Percentiles rank a stretch among this genome's conserved stretches.
Conservation (phyloP, 1,140 invertebrate species). For the Leptopilina boulardi region DNA sequence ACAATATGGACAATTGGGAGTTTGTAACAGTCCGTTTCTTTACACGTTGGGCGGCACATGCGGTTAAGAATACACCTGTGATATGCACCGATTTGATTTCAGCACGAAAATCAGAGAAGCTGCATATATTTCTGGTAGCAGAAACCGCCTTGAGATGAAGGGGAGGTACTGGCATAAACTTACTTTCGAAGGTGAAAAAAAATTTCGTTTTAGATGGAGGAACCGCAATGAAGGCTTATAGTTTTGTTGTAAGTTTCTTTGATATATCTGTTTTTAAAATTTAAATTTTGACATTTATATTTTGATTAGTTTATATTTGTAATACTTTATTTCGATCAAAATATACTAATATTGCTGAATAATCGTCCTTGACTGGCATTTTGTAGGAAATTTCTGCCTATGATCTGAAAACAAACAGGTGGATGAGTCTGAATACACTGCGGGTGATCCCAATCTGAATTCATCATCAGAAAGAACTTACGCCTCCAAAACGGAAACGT, state of each 20-base stretch:
- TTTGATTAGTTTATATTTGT: too few relatives aligned
- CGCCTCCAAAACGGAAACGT: conserved; percentile 78
- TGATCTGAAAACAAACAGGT: conserved; percentile 81
- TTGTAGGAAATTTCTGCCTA: conserved; percentile 85
- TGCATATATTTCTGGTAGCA: conserved; percentile 81
- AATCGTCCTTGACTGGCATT: too few relatives aligned
- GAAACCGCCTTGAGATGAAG: conserved; percentile 79
- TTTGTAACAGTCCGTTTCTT: conserved; percentile 82
- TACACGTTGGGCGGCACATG: conserved; percentile 90
- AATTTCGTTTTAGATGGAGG: conserved; percentile 91
- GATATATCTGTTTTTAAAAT: too few relatives aligned
- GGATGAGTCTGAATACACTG: conserved; percentile 80
- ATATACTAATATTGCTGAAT: too few relatives aligned
- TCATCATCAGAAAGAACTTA: conserved; percentile 63
- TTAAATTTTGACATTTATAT: too few relatives aligned
- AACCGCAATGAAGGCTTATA: conserved; percentile 83
- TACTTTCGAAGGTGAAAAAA: conserved; percentile 82
- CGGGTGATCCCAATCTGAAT: conserved; percentile 72
- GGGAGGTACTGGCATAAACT: conserved; percentile 90
- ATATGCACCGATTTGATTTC: conserved; percentile 87
- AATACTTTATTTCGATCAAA: too few relatives aligned
- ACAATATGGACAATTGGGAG: conserved; percentile 88
- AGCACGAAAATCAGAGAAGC: conserved; percentile 82
- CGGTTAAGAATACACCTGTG: conserved; percentile 88
- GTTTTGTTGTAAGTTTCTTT: conserved; percentile 76